Evolutionary conservation across 2,888 invertebrate species (phyloP), one percentile per base, ranked within the genome.

Genomic region (Lymantria monacha): DNA sequence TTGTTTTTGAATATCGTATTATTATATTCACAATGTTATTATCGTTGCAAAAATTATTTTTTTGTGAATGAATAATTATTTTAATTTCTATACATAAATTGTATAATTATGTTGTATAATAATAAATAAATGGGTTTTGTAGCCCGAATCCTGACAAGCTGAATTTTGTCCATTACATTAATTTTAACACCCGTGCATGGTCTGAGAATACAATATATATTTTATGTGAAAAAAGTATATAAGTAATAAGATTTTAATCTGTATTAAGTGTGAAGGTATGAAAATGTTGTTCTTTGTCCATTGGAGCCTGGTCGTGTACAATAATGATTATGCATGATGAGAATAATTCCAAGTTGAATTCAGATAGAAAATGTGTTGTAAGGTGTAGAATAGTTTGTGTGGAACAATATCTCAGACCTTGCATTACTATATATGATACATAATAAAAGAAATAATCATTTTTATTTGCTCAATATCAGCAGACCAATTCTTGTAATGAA

Each of bases 41-140:
- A 51, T 65, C 52, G 56, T 67, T 67, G 60, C 67, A 64, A 67
- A 61, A 61, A 55, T 50, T 41, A 14, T 50, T 33, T 56, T 61
- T 46, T 30, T 45, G 43, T 41, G 31, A 11, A 22, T 22, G 22
- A 22, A 22, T 5, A 22, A 22, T 22, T 12, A 37, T 44, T 15
- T 22, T 30, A 44, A 44, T 44, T 30, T 33, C 7, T 11, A 31
- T n/a, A 13, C 31, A 33, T 44, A 44, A 31, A n/a, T 12, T 38
- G 38, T 38, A 38, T n/a, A 13, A 38, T 22, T 10, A 12, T 38
- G 13, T 38, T n/a, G 5, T 22, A 38, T 38, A n/a, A 38, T 38
- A 38, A 8, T 41, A 41, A 1, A 7, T 22, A 22, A 22, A 22
- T 22, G 22, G 22, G 22, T 22, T 22, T 22, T 22, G 22, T 22